phyloP scores from a whole-genome alignment of 2,888 invertebrate genomes.

The Odontocerum albicorne region DNA sequence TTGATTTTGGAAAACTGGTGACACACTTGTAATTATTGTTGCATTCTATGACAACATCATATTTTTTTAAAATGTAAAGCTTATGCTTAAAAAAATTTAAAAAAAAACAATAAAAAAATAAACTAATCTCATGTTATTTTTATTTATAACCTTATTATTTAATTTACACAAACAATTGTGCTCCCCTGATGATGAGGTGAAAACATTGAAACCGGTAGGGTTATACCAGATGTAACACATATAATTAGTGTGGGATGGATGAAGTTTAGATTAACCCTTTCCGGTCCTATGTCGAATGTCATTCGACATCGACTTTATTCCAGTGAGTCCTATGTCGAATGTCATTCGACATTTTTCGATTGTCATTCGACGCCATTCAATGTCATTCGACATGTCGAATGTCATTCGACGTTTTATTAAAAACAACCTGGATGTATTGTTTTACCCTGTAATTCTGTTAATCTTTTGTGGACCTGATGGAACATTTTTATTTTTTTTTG shows the following conservation, averaged over 20 bases:
- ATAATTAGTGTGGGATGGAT: too few relatives aligned
- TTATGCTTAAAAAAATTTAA: constrained; percentile 31
- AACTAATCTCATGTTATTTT: constrained; percentile 4
- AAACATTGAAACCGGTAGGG: too few relatives aligned
- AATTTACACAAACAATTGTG: neutral
- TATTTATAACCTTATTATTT: neutral
- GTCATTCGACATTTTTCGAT: too few relatives aligned
- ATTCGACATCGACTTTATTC: constrained; percentile 14
- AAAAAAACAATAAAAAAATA: constrained; percentile 18
- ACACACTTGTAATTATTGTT: constrained; percentile 31
- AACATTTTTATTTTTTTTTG: too few relatives aligned
- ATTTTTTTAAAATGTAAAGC: constrained; percentile 36
- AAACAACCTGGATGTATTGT: too few relatives aligned
- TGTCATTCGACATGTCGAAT: too few relatives aligned
- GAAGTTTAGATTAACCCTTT: constrained; percentile 15
- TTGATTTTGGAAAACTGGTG: constrained; percentile 31
- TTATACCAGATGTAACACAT: too few relatives aligned
- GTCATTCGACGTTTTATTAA: too few relatives aligned
- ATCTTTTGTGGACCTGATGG: too few relatives aligned
- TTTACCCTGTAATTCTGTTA: too few relatives aligned
- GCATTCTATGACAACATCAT: constrained; percentile 33
- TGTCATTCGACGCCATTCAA: too few relatives aligned
- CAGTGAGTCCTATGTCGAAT: constrained; percentile 25
- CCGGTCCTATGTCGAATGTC: constrained; percentile 17
- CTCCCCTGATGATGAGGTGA: too few relatives aligned